A percentile compares a stretch with the other conserved stretches of the same genome.
These are phyloP conservation scores for Drosophila maculinotata DNA, from an alignment of 2,888 invertebrate species.

Conservation along the genomic window DNA sequence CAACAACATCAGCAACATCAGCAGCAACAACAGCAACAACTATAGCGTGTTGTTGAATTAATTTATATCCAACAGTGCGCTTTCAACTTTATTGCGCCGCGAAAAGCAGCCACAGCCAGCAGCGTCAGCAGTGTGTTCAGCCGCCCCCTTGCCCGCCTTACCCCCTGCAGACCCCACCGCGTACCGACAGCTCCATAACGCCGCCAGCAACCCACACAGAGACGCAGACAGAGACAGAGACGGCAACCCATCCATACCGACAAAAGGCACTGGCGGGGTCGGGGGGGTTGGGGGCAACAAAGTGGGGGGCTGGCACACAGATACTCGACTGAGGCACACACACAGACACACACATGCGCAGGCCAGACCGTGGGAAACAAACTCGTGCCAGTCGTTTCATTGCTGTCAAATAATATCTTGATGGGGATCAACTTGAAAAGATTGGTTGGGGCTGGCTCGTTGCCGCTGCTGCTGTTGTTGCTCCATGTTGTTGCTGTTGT, in stretches of 20 bases:
- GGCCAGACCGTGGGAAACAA: slow-evolving; percentile 85
- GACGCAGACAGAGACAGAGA: slow-evolving; percentile 33
- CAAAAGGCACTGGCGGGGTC: slow-evolving; percentile 53
- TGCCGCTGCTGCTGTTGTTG: slow-evolving; percentile 49
- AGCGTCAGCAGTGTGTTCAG: slow-evolving; percentile 45
- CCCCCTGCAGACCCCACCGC: slow-evolving; percentile 33
- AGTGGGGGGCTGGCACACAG: slow-evolving; percentile 29
- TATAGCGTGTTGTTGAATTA: slow-evolving; percentile 84
- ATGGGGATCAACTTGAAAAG: slow-evolving; percentile 83
- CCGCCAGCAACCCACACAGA: slow-evolving; percentile 62
- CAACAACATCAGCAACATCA: no score
- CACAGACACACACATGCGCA: slow-evolving; percentile 65
- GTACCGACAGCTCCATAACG: slow-evolving; percentile 30
- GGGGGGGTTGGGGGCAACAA: neutral
- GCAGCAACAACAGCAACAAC: slow-evolving; percentile 53
- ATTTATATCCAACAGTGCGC: slow-evolving; percentile 84
- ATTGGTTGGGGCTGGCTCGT: slow-evolving; percentile 75
- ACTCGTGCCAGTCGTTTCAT: slow-evolving; percentile 85
- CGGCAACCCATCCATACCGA: slow-evolving; percentile 58
- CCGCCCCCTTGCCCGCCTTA: slow-evolving; percentile 11
- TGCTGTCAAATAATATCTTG: slow-evolving; percentile 85
- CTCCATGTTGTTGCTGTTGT: slow-evolving; percentile 21
- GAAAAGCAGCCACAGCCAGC: slow-evolving; percentile 69
- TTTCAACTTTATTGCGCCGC: slow-evolving; percentile 82
- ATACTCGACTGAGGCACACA: slow-evolving; percentile 40